A percentile compares a stretch with the other conserved stretches of the same genome.
phyloP scores from a whole-genome alignment of 2,797 vertebrate genomes.

The Danio albolineatus region DNA sequence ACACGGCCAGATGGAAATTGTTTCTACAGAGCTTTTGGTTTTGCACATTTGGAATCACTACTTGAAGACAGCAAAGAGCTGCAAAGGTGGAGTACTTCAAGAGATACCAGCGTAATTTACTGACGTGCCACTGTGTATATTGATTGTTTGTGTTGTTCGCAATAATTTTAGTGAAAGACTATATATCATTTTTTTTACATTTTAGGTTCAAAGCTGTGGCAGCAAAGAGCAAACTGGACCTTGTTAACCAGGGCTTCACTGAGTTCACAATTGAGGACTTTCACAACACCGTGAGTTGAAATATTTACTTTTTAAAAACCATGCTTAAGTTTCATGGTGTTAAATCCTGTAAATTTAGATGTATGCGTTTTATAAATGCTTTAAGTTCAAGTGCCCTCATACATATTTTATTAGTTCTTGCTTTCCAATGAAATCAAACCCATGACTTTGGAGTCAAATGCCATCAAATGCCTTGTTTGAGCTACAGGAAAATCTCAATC shows the following conservation, averaged over 20 bases:
- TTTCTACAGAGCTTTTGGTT: constrained; percentile 93
- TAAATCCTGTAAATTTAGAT: too few relatives aligned
- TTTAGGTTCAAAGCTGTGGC: constrained; percentile 92
- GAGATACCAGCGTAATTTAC: not conserved
- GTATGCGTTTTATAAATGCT: too few relatives aligned
- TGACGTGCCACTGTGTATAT: not conserved
- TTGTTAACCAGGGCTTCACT: constrained; percentile 92
- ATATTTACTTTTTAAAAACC: not conserved
- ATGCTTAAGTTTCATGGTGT: not conserved
- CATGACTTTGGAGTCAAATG: too few relatives aligned
- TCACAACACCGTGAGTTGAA: constrained; percentile 88
- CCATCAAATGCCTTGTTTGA: too few relatives aligned
- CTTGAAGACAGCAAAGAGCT: constrained; percentile 90
- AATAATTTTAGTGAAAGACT: not conserved
- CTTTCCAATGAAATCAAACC: too few relatives aligned
- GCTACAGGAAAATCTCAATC: too few relatives aligned
- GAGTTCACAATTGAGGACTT: constrained; percentile 97
- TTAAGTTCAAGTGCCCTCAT: too few relatives aligned
- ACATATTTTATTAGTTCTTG: too few relatives aligned
- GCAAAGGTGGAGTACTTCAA: constrained; percentile 76
- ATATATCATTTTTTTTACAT: not conserved
- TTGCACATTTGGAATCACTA: constrained; percentile 90
- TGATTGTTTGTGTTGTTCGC: not conserved
- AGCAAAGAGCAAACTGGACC: constrained; percentile 90
- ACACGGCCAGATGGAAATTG: constrained; percentile 94